phyloP scores from a whole-genome alignment of 2,888 invertebrate species.

The Sarcophaga rosellei region DNA sequence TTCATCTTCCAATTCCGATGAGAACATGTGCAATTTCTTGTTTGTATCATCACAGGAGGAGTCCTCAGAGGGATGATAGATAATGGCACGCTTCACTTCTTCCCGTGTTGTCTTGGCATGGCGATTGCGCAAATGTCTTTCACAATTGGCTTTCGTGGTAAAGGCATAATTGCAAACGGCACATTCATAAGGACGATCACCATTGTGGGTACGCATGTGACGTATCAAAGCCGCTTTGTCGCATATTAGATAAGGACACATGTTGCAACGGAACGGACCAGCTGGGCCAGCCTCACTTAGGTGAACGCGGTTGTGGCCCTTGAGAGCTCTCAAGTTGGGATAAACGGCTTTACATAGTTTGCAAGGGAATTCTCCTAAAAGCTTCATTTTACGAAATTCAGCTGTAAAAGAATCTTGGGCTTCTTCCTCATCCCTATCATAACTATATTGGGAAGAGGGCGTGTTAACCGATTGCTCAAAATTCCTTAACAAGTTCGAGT shows the following conservation, averaged over 20 bases:
- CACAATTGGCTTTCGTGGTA: slow-evolving; percentile 98
- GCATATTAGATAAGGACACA: slow-evolving; percentile 91
- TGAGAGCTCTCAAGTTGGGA: slow-evolving; percentile 93
- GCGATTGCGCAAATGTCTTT: slow-evolving; percentile 94
- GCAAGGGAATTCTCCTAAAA: slow-evolving; percentile 94
- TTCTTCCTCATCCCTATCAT: slow-evolving; percentile 85
- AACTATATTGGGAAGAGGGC: slow-evolving; percentile 80
- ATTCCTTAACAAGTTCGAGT: slow-evolving; percentile 86
- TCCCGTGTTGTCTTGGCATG: slow-evolving; percentile 93
- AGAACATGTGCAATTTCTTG: slow-evolving; percentile 83
- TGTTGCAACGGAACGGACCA: slow-evolving; percentile 94
- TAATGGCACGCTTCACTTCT: slow-evolving; percentile 93
- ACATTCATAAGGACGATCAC: slow-evolving; percentile 97
- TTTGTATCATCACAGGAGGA: slow-evolving; percentile 88
- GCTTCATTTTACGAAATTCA: slow-evolving; percentile 93
- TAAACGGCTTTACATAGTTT: slow-evolving; percentile 93
- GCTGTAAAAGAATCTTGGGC: slow-evolving; percentile 92
- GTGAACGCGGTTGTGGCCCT: slow-evolving; percentile 94
- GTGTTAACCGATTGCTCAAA: slow-evolving; percentile 82
- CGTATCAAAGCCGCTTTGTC: slow-evolving; percentile 96
- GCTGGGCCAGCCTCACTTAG: slow-evolving; percentile 87
- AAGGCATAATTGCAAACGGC: slow-evolving; percentile 97
- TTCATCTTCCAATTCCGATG: slow-evolving; percentile 81
- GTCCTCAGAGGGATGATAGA: slow-evolving; percentile 93
- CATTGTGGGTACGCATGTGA: slow-evolving; percentile 97